Evolutionary conservation across 2,113 vertebrate species (phyloP).

Genomic region (Petrocephalus zakoni): DNA sequence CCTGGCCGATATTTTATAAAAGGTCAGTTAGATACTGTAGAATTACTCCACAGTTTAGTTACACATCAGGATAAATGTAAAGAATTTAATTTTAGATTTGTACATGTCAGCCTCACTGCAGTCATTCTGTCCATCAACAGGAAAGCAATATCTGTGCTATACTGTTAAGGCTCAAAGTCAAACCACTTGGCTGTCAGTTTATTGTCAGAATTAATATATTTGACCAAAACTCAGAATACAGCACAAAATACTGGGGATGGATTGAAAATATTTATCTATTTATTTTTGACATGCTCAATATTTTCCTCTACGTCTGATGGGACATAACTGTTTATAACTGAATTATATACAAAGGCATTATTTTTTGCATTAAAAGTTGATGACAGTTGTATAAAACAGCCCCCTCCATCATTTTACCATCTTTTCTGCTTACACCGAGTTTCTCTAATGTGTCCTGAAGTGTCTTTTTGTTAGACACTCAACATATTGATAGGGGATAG

Average conservation of each 20-base stretch:
- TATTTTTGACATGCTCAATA: background rate
- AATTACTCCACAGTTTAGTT: background rate
- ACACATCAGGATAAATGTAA: conserved; percentile 2
- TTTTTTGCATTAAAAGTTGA: background rate
- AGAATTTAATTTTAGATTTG: conserved; percentile 22
- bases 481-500: background rate
- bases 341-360: background rate
- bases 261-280: background rate
- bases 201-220: conserved; percentile 19
- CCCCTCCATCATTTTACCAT: background rate
- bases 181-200: conserved; percentile 3
- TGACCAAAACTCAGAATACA: background rate
- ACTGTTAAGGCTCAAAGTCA: conserved; percentile 15
- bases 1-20: no score
- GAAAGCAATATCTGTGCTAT: conserved; percentile 7
- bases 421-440: background rate
- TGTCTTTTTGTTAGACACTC: background rate
- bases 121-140: conserved; percentile 12
- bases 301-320: background rate
- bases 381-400: background rate
- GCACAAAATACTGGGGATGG: background rate
- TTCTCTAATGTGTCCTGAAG: background rate
- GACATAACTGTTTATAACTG: background rate
- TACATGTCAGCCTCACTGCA: conserved; percentile 6
- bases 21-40: no score